Evolutionary conservation across 35 echinoderm and acorn worm genomes (phyloP), one percentile per base, ranked within the genome.

Genomic region (Stichopus chloronotus): DNA sequence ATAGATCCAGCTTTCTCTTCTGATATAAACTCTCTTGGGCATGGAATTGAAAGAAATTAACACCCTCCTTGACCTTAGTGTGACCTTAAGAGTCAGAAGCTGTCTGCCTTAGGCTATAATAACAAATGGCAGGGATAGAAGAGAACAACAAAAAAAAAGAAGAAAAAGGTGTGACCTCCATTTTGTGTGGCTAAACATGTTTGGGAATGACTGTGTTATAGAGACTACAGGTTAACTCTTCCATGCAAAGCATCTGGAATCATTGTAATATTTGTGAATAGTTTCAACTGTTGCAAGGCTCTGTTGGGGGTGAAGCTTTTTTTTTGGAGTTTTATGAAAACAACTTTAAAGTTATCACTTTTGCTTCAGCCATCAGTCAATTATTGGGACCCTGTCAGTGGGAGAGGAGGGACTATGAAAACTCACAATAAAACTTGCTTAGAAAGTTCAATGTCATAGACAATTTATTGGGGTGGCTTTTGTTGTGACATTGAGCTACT

Each of bases 41-140:
- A 65, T 65, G 61, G 61, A 9, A 65, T 19, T 19, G 11, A 65
- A 65, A 65, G 61, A 65, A 65, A 65, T 19, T 19, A 65, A 65
- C 61, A 65, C 61, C 80, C 80, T 83, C 54, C 80, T 83, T 83
- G 80, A 83, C 80, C 80, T 83, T 56, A 83, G 53, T 52, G 55
- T 83, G 80, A 83, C 80, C 80, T 83, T 83, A 83, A 19, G 11
- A 65, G 80, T 20, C 80, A 83, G 53, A 83, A 0, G 19, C 11
- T 65, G 11, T 65, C 61, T 19, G 25, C 80, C 80, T 83, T 55
- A 83, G 80, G 80, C 25, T 52, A 56, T 56, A 83, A 65, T 56
- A 83, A 83, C 53, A 83, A 83, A 83, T 83, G 80, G 80, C 55
- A 55, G 8, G 11, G 5, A 4, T 17, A 56, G 52, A 43, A 43